phyloP scores from a whole-genome alignment of 1,140 invertebrate species.

The Eumeta japonica region DNA sequence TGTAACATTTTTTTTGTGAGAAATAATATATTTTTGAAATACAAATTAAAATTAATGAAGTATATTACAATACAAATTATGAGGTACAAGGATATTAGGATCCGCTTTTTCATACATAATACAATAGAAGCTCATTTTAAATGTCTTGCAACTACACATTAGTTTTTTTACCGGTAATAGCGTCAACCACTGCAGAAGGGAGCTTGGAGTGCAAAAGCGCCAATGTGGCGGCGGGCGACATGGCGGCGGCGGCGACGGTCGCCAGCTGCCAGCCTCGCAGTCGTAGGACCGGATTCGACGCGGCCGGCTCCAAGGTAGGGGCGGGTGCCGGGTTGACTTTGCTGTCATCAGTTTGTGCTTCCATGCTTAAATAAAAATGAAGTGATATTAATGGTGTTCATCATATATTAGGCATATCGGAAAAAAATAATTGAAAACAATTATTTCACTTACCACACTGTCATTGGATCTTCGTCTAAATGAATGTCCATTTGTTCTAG shows the following conservation, averaged over 20 bases:
- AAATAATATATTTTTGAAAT: conserved; percentile 2
- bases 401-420: too few relatives aligned
- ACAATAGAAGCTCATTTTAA: too few relatives aligned
- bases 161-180: conserved; percentile 37
- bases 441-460: too few relatives aligned
- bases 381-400: too few relatives aligned
- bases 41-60: too few relatives aligned
- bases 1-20: conserved; percentile 11
- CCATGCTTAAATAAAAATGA: too few relatives aligned
- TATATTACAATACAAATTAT: too few relatives aligned
- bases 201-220: conserved; percentile 76
- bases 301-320: conserved; percentile 32
- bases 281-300: conserved; percentile 46
- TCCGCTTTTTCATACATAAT: too few relatives aligned
- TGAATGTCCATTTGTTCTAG: conserved; percentile 73
- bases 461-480: conserved; percentile 44
- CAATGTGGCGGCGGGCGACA: conserved; percentile 72
- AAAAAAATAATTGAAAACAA: too few relatives aligned
- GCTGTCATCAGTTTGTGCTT: conserved; percentile 68
- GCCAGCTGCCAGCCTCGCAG: conserved; percentile 64
- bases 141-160: too few relatives aligned
- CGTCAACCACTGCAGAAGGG: conserved; percentile 50
- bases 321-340: conserved; percentile 62
- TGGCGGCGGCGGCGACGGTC: conserved; percentile 72
- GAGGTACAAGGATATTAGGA: too few relatives aligned